Base-by-base conservation (phyloP, 2,797 vertebrate genomes). In the Tauraco hartlaubi region DNA sequence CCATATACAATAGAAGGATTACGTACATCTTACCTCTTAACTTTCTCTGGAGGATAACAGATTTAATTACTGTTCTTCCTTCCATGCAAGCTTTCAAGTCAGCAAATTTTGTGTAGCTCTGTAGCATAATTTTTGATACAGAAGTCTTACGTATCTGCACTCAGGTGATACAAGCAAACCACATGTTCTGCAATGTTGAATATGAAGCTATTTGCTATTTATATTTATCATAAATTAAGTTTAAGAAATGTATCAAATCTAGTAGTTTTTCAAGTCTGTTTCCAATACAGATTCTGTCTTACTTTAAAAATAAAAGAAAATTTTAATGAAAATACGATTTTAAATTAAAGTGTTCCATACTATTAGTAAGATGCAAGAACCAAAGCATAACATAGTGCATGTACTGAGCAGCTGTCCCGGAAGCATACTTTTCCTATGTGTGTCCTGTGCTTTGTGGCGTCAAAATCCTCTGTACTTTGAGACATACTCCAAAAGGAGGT, bases 31-130 rank as follows among this genome's bases (percentile, higher is more conserved):
- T 94, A 64, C 85, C 78, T 91, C 89, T 94, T 90, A 95, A 76
- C 87, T 86, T 97, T 82, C 94, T 96, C 94, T 48, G 16, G 92
- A 90, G 95, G 78, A 95, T 95, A 90, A 93, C 55, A 95, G 78
- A 97, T 96, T 95, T 97, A 97, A 96, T 97, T 97, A 95, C 73
- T 94, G 73, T 88, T 95, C 93, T 94, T 93, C 80, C 82, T 92
- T 95, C 88, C 85, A 91, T 83, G 69, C 59, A 95, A 77, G 85
- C 73, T 84, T 96, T 87, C 76, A 89, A 82, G 82, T 94, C 90
- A 97, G 92, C 91, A 96, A 89, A 84, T 88, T 96, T 78, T 94
- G 5, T 90, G 72, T 46, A 90, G 85, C 59, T 77, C 35, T 83
- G 51, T 41, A 85, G 64, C n/a, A 72, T 59, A 78, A 67, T 91